Evolutionary conservation across 2,113 vertebrate species (phyloP), one percentile per base, ranked within the genome.

Genomic region (Synodontis membranacea): DNA sequence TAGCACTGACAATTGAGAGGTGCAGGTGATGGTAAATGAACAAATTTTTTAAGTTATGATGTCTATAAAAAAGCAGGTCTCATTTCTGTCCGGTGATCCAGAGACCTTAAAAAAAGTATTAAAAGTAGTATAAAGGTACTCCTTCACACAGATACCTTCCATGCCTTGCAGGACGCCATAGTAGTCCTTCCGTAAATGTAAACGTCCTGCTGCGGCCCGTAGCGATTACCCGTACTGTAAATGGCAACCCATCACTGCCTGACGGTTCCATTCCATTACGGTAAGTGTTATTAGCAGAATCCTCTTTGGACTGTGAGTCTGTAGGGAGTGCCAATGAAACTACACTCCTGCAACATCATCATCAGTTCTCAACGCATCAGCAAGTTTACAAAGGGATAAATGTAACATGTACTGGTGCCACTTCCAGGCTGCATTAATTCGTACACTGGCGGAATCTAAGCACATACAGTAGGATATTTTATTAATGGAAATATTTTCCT

Each of bases 241-340:
- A 72, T 62, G 80, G 79, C 54, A 76, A 74, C 70, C 37, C 82
- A 66, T 46, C 42, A 85, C 42, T 60, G 28, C 58, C 54, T 64
- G 56, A 76, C 28, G 84, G 54, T 85, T 78, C 72, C 72, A 75
- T 64, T 85, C 84, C 58, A 79, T 78, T 85, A 79, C 10, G 14
- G 56, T 79, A 64, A 85, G 84, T 85, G 84, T 64, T 85, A 64
- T 79, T 85, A 78, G 68, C 86, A 54, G 66, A 83, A 64, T 58
- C 58, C 39, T 85, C 74, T 46, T 58, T 31, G 46, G 46, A 68
- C 75, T 39, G 46, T 31, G n/a, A 72, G 72, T 60, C 83, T 62
- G 83, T 74, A 62, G 39, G n/a, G 52, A 84, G 54, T 2, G 28
- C 70, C 54, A 34, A 72, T 76, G 50, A 84, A 56, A 56, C 83